Evolutionary conservation across 2,888 invertebrate genomes (phyloP), one percentile per base, ranked within the genome.

Genomic region (Limenitis camilla): DNA sequence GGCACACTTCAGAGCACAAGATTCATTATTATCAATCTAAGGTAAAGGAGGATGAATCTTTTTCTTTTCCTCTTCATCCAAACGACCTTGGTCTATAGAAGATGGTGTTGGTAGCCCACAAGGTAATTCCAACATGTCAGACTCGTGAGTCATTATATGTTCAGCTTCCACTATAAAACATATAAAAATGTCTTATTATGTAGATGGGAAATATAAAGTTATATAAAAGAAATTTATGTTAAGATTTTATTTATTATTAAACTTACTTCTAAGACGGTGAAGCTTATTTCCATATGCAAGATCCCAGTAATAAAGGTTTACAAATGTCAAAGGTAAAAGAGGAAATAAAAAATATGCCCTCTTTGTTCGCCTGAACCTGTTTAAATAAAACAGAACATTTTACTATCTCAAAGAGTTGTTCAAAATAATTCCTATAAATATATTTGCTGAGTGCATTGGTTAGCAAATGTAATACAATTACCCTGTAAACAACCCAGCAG

Each of bases 271-370:
- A 59, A 94, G 93, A 58, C 95, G 88, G 69, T 92, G 90, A 40
- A 93, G 66, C 81, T 95, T 95, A 61, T 91, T 92, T 46, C 94
- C 94, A 71, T 94, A 94, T 0, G 92, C 93, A 67, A 93, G 81
- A 73, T 95, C 95, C 69, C 91, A 90, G 66, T 92, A 92, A 74
- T 94, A 95, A 0, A 90, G 90, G 59, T 92, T 87, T 10, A 91
- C 72, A 73, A 94, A 94, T 5, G 92, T 90, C 30, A 95, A 76
- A 8, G 94, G 94, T 49, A 95, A 70, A 44, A 94, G 68, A 6
- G 94, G 94, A 49, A 89, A 81, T 57, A 94, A 68, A 6, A 90
- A 85, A 46, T 88, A 89, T 4, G 89, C 81, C 44, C 90, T 89
- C 66, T 90, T 90, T 0, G 90, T 90, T 60, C 89, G 82, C 55